Percentiles rank a stretch among this genome's conserved stretches.
These are phyloP conservation scores for Telmatochromis sp. DNA, from an alignment of 2,113 vertebrate genomes.

Conservation along the genomic window DNA sequence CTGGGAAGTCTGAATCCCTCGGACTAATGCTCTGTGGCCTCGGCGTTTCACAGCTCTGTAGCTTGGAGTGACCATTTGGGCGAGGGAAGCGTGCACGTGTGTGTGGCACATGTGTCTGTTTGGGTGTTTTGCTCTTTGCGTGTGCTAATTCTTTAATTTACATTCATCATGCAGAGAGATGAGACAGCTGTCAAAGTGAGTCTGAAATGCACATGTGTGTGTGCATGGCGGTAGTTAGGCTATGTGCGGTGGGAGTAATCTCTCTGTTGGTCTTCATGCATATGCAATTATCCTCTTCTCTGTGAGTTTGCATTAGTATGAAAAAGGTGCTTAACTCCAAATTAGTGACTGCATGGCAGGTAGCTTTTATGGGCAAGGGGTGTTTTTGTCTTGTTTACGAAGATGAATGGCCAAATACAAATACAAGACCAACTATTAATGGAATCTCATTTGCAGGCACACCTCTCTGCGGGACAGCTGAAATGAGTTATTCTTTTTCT, in stretches of 20 bases:
- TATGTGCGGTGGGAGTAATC: neutral
- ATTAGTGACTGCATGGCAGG: neutral
- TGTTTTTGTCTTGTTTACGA: slow-evolving; percentile 18
- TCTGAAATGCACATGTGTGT: neutral
- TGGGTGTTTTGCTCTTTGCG: neutral
- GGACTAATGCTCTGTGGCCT: slow-evolving; percentile 50
- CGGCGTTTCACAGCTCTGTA: slow-evolving; percentile 41
- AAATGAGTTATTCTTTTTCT: neutral
- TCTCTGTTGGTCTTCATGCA: neutral
- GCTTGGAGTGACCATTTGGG: slow-evolving; percentile 39
- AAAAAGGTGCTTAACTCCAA: slow-evolving; percentile 3
- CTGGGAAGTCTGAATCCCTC: slow-evolving; percentile 55
- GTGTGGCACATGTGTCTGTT: neutral
- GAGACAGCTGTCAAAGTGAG: neutral
- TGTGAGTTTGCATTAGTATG: neutral
- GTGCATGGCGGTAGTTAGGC: neutral
- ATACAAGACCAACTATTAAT: neutral
- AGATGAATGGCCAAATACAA: neutral
- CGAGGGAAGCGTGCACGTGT: neutral
- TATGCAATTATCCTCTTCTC: neutral
- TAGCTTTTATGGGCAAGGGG: slow-evolving; percentile 1
- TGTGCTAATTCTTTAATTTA: neutral
- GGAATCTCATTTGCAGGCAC: neutral
- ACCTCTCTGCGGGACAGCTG: neutral
- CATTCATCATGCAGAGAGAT: neutral